Evolutionary conservation across 2,888 invertebrate species (phyloP).

Genomic region (Drosophila anomalata): DNA sequence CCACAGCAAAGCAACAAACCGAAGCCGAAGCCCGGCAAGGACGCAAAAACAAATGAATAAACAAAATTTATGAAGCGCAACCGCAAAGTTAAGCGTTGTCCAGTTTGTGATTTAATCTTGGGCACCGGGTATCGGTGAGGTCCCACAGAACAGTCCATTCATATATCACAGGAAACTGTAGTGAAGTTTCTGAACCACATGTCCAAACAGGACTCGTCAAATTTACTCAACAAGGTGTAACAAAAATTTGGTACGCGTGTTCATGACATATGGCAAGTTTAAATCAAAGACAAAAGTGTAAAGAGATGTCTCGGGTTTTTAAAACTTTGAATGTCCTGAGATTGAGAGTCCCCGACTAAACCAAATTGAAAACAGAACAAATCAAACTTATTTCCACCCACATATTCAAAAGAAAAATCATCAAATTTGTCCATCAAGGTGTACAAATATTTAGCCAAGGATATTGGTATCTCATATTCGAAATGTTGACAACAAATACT

Average conservation of each 20-base stretch:
- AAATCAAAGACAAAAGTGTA: slow-evolving; percentile 9
- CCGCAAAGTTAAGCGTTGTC: slow-evolving; percentile 61
- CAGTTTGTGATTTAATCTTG: slow-evolving; percentile 59
- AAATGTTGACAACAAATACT: slow-evolving; percentile 26
- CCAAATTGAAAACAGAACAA: slow-evolving; percentile 49
- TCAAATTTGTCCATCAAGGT: slow-evolving; percentile 22
- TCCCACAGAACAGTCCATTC: background rate
- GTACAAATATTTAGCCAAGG: slow-evolving; percentile 19
- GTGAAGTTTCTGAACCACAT: slow-evolving; percentile 4
- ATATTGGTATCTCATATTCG: slow-evolving; percentile 27
- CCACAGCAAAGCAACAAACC: slow-evolving; percentile 44
- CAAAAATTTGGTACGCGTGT: background rate
- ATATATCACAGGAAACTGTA: slow-evolving; percentile 19
- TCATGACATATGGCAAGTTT: background rate
- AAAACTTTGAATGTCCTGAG: background rate
- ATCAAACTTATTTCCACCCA: slow-evolving; percentile 42
- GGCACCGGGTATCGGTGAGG: slow-evolving; percentile 19
- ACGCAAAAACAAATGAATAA: slow-evolving; percentile 57
- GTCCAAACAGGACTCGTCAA: slow-evolving; percentile 22
- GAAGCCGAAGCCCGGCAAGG: slow-evolving; percentile 21
- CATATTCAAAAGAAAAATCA: slow-evolving; percentile 1
- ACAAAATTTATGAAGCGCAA: slow-evolving; percentile 63
- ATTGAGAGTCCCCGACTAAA: background rate
- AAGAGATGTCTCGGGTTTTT: slow-evolving; percentile 1
- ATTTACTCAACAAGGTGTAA: slow-evolving; percentile 24